phyloP scores from a whole-genome alignment of 2,888 invertebrate species.

The Eurytoma adleriae region DNA sequence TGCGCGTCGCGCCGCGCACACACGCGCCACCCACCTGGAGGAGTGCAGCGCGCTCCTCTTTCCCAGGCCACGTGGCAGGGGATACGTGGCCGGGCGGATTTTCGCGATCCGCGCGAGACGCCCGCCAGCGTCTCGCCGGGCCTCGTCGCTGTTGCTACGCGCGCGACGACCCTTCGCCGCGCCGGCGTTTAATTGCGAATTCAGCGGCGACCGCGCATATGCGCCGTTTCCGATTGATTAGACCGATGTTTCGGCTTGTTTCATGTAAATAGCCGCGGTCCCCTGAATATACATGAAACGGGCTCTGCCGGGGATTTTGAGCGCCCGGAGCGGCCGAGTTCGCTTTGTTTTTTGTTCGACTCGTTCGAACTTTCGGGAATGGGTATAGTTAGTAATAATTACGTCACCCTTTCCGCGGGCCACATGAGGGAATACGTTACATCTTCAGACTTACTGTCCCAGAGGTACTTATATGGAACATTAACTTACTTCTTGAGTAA shows the following conservation, averaged over 20 bases:
- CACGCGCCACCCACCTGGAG: too few relatives aligned
- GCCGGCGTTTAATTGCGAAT: slow-evolving; percentile 21
- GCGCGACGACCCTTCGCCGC: background rate
- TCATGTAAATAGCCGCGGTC: background rate
- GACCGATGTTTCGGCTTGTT: background rate
- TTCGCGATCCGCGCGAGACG: too few relatives aligned
- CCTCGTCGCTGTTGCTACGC: background rate
- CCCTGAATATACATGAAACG: background rate
- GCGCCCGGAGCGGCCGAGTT: background rate
- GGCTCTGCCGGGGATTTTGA: background rate
- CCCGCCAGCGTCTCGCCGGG: background rate
- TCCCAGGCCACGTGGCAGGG: slow-evolving; percentile 19
- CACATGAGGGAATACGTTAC: slow-evolving; percentile 5
- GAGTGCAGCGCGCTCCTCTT: slow-evolving; percentile 16
- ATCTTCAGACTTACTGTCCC: slow-evolving; percentile 29
- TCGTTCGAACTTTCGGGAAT: background rate
- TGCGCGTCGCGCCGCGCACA: too few relatives aligned
- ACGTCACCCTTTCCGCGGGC: slow-evolving; percentile 15
- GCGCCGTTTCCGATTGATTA: slow-evolving; percentile 36
- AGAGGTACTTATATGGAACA: slow-evolving; percentile 36
- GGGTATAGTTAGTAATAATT: slow-evolving; percentile 15
- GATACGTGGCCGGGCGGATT: background rate
- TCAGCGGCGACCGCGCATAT: background rate
- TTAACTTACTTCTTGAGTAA: slow-evolving; percentile 42
- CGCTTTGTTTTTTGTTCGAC: background rate